Conservation (phyloP, 2,888 invertebrate species). For the Pteria penguin region DNA sequence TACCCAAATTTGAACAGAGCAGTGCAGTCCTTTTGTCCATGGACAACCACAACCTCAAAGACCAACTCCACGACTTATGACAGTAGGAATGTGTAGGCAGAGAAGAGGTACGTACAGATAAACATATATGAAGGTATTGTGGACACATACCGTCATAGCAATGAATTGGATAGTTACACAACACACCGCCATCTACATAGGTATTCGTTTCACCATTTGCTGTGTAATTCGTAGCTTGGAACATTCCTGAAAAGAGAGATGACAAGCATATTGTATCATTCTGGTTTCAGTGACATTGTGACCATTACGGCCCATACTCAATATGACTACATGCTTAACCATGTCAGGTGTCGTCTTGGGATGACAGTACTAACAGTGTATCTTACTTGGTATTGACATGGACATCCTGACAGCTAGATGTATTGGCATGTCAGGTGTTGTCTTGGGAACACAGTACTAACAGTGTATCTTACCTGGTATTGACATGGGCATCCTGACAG, state of each 20-base stretch:
- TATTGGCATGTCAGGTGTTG: conserved; percentile 73
- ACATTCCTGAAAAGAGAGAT: conserved; percentile 55
- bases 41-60: too few relatives aligned
- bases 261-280: not conserved
- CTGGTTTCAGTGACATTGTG: too few relatives aligned
- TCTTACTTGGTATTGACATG: conserved; percentile 74
- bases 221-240: conserved; percentile 62
- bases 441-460: conserved; percentile 77
- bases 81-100: too few relatives aligned
- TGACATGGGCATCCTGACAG: conserved; percentile 76
- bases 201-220: conserved; percentile 60
- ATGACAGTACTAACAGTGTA: conserved; percentile 71
- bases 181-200: conserved; percentile 73
- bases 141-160: conserved; percentile 73
- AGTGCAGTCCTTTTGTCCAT: too few relatives aligned
- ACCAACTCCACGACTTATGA: too few relatives aligned
- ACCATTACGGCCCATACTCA: too few relatives aligned
- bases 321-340: too few relatives aligned
- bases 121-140: too few relatives aligned
- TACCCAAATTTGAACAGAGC: too few relatives aligned
- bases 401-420: conserved; percentile 74
- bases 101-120: too few relatives aligned
- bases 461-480: conserved; percentile 74
- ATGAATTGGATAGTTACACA: conserved; percentile 75
- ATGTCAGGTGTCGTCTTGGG: conserved; percentile 77